phyloP scores from a whole-genome alignment of 1,140 invertebrate genomes.

The Panagrolaimus sp. region DNA sequence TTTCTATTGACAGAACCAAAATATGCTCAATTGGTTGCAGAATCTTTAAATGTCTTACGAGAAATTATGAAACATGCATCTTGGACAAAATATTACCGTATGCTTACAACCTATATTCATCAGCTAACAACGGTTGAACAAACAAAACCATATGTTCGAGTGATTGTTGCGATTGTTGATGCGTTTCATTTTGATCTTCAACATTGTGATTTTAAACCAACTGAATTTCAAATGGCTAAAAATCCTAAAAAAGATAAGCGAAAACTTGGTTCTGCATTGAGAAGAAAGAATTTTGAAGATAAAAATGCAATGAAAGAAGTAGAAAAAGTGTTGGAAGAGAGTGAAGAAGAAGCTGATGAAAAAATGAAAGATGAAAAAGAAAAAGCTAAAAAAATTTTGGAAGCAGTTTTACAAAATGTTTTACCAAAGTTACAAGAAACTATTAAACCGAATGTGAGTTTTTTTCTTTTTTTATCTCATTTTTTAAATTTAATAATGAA shows the following conservation, averaged over 20 bases:
- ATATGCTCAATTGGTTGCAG: constrained; percentile 76
- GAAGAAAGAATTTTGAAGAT: constrained; percentile 51
- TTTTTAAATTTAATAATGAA: constrained; percentile 19
- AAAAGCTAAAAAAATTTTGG: constrained; percentile 29
- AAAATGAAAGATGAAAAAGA: constrained; percentile 20
- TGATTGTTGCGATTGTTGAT: constrained; percentile 77
- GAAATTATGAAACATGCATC: constrained; percentile 33
- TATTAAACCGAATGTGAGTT: constrained; percentile 43
- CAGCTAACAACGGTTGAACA: constrained; percentile 68
- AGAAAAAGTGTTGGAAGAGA: constrained; percentile 16
- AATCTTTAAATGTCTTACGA: constrained; percentile 63
- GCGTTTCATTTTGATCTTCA: constrained; percentile 83
- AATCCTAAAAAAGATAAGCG: constrained; percentile 17
- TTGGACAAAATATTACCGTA: constrained; percentile 56
- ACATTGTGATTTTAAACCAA: constrained; percentile 22
- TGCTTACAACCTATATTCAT: constrained; percentile 28
- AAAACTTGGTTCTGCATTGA: background rate
- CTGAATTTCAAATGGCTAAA: constrained; percentile 5
- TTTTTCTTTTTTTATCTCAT: background rate
- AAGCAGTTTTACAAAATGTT: constrained; percentile 26
- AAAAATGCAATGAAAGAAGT: constrained; percentile 6
- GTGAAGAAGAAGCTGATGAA: constrained; percentile 25
- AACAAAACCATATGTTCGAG: constrained; percentile 69
- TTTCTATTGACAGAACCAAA: constrained; percentile 73
- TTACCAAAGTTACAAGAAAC: constrained; percentile 48